phyloP scores from a whole-genome alignment of 2,113 vertebrate genomes.

The Neodon shergylaensis region DNA sequence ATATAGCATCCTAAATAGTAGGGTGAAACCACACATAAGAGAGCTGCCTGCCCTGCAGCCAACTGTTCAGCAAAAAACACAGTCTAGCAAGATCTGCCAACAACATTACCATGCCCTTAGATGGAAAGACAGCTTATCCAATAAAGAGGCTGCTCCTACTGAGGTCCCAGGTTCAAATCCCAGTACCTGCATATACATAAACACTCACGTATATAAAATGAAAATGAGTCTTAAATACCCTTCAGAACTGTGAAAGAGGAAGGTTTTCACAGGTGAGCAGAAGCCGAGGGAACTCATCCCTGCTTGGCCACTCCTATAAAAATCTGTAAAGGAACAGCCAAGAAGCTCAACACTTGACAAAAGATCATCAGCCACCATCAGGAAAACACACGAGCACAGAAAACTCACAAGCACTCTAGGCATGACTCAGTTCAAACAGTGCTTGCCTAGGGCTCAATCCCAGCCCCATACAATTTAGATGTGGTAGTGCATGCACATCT shows the following conservation, averaged over 20 bases:
- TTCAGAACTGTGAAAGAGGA: neutral
- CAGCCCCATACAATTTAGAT: too few species aligned
- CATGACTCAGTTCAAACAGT: neutral
- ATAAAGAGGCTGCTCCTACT: neutral
- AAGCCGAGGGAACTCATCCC: neutral
- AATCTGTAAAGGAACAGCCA: neutral
- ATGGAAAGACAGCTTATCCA: neutral
- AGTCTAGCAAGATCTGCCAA: neutral
- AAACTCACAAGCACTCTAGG: neutral
- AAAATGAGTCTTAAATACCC: neutral
- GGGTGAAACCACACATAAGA: neutral
- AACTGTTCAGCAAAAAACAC: neutral
- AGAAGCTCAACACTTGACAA: neutral
- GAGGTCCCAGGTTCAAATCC: neutral
- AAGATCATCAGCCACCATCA: neutral
- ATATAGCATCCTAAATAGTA: neutral
- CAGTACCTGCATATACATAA: neutral
- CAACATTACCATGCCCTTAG: neutral
- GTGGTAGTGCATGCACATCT: neutral
- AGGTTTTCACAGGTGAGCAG: neutral
- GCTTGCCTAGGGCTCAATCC: neutral
- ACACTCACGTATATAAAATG: neutral
- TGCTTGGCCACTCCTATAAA: neutral
- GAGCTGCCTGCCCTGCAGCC: neutral
- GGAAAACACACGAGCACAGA: neutral